phyloP scores from a whole-genome alignment of 2,113 vertebrate species.

The Phainopepla nitens region DNA sequence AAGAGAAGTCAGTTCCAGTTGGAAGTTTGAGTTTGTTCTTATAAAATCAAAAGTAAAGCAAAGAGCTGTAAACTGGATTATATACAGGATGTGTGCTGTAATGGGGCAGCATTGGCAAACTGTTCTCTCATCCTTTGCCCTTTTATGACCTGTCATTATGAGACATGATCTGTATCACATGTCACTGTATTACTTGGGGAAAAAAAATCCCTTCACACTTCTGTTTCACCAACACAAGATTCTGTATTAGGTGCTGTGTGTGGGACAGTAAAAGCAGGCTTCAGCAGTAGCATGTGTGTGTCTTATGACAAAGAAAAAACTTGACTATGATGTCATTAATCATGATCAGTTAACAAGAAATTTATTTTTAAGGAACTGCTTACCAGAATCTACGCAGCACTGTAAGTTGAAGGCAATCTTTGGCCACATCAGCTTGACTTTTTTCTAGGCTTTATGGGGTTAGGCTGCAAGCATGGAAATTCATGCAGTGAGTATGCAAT shows the following conservation, averaged over 20 bases:
- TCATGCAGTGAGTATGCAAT: background rate
- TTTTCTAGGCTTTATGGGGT: slow-evolving; percentile 9
- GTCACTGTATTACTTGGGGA: background rate
- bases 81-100: background rate
- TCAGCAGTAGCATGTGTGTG: background rate
- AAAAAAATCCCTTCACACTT: background rate
- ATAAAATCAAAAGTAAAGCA: background rate
- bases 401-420: background rate
- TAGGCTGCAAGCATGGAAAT: slow-evolving; percentile 33
- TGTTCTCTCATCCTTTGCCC: background rate
- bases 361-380: background rate
- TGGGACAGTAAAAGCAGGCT: background rate
- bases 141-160: background rate
- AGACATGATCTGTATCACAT: background rate
- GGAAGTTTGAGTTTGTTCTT: background rate
- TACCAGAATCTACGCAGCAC: background rate
- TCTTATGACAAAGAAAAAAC: background rate
- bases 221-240: background rate
- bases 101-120: background rate
- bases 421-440: background rate
- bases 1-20: background rate
- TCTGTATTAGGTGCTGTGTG: background rate
- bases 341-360: background rate
- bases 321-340: background rate
- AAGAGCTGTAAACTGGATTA: background rate